Evolutionary conservation across 2,888 invertebrate species (phyloP).

Genomic region (Scotopteryx bipunctaria): DNA sequence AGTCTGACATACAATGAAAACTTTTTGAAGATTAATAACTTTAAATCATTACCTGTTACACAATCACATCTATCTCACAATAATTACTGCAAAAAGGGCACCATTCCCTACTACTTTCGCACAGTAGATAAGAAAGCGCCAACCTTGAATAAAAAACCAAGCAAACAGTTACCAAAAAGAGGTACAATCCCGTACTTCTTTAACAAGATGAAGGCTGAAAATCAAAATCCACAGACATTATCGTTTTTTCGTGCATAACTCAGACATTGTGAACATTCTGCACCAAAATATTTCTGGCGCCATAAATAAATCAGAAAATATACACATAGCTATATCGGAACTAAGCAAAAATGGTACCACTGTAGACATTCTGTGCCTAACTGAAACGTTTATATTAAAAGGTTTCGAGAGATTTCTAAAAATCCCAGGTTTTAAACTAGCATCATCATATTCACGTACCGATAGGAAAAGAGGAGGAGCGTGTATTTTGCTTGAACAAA

Average conservation of each 20-base stretch:
- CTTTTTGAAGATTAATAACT: not conserved
- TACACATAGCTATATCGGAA: not conserved
- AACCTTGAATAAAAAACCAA: too few relatives aligned
- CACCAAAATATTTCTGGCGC: conserved; percentile 1
- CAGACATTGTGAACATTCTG: not conserved
- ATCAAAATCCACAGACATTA: too few relatives aligned
- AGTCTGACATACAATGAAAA: not conserved
- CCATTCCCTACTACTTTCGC: conserved; percentile 1
- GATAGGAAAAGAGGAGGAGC: not conserved
- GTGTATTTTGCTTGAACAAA: not conserved
- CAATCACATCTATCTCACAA: not conserved
- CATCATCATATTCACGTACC: not conserved
- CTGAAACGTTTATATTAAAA: not conserved
- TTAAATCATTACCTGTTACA: not conserved
- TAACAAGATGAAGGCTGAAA: too few relatives aligned
- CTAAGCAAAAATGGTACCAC: not conserved
- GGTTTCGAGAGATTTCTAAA: not conserved
- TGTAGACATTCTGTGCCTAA: not conserved
- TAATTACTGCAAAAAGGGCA: not conserved
- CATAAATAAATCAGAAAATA: not conserved
- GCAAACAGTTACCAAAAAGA: not conserved
- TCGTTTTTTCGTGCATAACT: not conserved
- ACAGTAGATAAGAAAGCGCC: not conserved
- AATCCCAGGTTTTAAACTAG: not conserved
- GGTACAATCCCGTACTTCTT: not conserved